phyloP scores from a whole-genome alignment of 2,797 vertebrate species.

The Rousettus madagascariensis region DNA sequence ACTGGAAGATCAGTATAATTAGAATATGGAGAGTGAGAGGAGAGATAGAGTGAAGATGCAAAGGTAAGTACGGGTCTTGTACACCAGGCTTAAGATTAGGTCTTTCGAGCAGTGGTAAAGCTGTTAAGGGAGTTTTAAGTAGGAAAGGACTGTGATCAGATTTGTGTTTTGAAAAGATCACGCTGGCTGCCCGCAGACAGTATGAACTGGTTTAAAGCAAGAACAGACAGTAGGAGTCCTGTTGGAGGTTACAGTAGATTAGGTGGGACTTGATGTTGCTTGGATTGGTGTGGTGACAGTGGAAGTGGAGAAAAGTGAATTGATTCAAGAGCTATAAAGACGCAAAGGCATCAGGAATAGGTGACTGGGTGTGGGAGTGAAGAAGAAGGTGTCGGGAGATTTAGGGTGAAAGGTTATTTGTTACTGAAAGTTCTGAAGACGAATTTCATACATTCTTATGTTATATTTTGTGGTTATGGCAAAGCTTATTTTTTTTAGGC shows the following conservation, averaged over 20 bases:
- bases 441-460: background rate
- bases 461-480: background rate
- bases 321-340: conserved; percentile 16
- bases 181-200: background rate
- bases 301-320: background rate
- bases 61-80: background rate
- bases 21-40: background rate
- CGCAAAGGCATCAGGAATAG: background rate
- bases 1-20: background rate
- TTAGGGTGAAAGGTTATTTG: background rate
- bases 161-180: conserved; percentile 22
- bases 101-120: background rate
- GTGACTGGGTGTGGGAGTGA: background rate
- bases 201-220: background rate
- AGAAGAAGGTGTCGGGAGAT: background rate
- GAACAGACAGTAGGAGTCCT: background rate
- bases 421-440: conserved; percentile 5
- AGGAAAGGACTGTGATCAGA: background rate
- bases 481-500: background rate
- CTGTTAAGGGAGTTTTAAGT: background rate
- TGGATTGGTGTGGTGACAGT: background rate
- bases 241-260: background rate
- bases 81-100: background rate
- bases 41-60: background rate
- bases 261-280: background rate